Evolutionary conservation across 2,797 vertebrate genomes (phyloP).

Genomic region (Naso thynnoides): DNA sequence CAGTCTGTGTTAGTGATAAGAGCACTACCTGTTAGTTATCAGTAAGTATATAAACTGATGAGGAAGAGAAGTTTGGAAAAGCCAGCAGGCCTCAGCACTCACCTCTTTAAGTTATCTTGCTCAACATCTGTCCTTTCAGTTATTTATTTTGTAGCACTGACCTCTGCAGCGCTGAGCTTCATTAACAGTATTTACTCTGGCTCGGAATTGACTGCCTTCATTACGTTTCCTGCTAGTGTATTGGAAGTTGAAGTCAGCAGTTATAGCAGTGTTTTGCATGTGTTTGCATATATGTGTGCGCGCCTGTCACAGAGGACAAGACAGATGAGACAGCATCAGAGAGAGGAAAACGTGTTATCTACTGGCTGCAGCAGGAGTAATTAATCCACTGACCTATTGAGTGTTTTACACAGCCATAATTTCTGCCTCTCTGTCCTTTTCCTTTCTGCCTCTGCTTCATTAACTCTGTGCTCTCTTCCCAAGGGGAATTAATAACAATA

Average conservation of each 20-base stretch:
- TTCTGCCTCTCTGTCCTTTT: slow-evolving; percentile 30
- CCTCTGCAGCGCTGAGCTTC: slow-evolving; percentile 54
- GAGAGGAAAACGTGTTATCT: slow-evolving; percentile 60
- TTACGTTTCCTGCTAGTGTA: slow-evolving; percentile 55
- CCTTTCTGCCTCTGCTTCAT: slow-evolving; percentile 47
- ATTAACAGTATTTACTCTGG: slow-evolving; percentile 65
- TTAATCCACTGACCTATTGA: slow-evolving; percentile 62
- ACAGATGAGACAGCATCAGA: slow-evolving; percentile 21
- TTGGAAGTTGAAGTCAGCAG: slow-evolving; percentile 44
- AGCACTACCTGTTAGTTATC: slow-evolving; percentile 28
- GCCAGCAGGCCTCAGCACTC: slow-evolving; percentile 21
- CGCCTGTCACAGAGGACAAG: slow-evolving; percentile 8
- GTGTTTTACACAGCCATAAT: slow-evolving; percentile 56
- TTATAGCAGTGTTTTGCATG: slow-evolving; percentile 33
- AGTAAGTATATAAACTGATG: slow-evolving; percentile 1
- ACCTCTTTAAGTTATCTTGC: slow-evolving; percentile 8
- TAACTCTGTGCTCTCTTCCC: slow-evolving; percentile 52
- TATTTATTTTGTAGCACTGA: slow-evolving; percentile 41
- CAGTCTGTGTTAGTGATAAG: slow-evolving; percentile 13
- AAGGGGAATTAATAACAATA: slow-evolving; percentile 84
- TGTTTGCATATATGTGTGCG: slow-evolving; percentile 15
- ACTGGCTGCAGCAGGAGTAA: slow-evolving; percentile 57
- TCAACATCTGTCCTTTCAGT: slow-evolving; percentile 18
- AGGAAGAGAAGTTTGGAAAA: slow-evolving; percentile 15
- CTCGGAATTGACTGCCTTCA: slow-evolving; percentile 56